Conservation (phyloP, 2,113 vertebrate species). For the Ciconia maguari region DNA sequence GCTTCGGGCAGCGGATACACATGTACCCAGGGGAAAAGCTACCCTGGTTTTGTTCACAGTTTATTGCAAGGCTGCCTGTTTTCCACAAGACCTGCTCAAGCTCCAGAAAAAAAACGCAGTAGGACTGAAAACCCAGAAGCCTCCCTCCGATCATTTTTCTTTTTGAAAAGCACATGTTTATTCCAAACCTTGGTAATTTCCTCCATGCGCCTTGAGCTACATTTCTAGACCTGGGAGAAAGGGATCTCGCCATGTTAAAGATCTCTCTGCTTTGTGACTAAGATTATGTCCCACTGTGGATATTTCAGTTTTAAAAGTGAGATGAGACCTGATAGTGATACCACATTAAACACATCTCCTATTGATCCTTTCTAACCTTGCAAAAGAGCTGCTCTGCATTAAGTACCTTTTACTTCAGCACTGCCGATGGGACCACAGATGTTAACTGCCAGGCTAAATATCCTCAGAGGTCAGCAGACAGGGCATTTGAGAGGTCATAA, state of each 20-base stretch:
- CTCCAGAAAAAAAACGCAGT: not conserved
- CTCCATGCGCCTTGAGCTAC: not conserved
- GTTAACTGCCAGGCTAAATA: conserved; percentile 72
- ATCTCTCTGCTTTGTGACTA: conserved; percentile 53
- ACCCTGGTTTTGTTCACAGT: not conserved
- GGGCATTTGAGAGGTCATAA: conserved; percentile 62
- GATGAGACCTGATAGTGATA: conserved; percentile 76
- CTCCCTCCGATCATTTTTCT: not conserved
- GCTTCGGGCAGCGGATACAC: not conserved
- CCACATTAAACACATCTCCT: conserved; percentile 80
- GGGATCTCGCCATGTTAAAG: conserved; percentile 10
- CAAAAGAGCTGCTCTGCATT: conserved; percentile 66
- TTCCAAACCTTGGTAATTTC: not conserved
- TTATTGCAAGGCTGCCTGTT: not conserved
- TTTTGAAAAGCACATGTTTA: not conserved
- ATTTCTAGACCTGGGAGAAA: not conserved
- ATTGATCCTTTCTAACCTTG: conserved; percentile 82
- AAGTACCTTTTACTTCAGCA: conserved; percentile 76
- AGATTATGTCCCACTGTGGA: conserved; percentile 61
- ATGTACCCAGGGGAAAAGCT: not conserved
- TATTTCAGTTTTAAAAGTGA: conserved; percentile 71
- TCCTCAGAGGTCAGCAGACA: conserved; percentile 71
- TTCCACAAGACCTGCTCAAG: not conserved
- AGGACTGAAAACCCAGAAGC: conserved; percentile 12
- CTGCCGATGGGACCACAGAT: conserved; percentile 73